Evolutionary conservation across 2,797 vertebrate species (phyloP), one percentile per base, ranked within the genome.

Genomic region (Helostoma temminkii): DNA sequence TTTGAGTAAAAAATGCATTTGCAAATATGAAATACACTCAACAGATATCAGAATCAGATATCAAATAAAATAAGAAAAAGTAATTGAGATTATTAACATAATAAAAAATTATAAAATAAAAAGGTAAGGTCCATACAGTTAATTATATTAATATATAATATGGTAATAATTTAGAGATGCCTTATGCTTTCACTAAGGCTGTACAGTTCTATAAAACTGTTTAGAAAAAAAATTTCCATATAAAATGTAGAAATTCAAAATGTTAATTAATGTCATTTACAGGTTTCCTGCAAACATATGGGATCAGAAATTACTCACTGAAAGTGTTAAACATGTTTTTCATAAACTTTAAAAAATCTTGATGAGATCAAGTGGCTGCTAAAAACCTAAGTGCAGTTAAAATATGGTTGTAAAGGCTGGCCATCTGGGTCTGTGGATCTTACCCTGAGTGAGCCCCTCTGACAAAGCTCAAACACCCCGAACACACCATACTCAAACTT

Each of bases 381-480:
- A 39, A 49, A 24, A 61, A 37, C 21, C 6, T 54, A 32, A 14
- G 19, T 2, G 0, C 26, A 12, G 14, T 26, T 32, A 14, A 66
- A 34, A 36, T 26, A n/a, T 5, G 19, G 4, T 28, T 28, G 18
- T 24, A 19, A 5, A 46, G 24, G 15, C 12, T 58, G 0, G 10
- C 19, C n/a, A 14, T 9, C 2, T 49, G 47, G 2, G 12, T 41
- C n/a, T 3, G 36, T 9, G 49, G 42, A 14, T 77, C 89, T 96
- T 93, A 99, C 97, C 95, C 96, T 89, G 57, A 99, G 93, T 28
- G 97, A 98, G 19, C 97, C 98, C 82, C 97, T 94, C 89, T 98
- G 97, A 0, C 98, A 98, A 79, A 96, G 96, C 76, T 99, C 97
- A 30, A 94, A 94, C 87, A 99, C 97, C 0, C 93, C 96, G 16